These are phyloP conservation scores for Spilosoma lubricipeda DNA, from an alignment of 2,888 invertebrate genomes.

Conservation along the genomic window DNA sequence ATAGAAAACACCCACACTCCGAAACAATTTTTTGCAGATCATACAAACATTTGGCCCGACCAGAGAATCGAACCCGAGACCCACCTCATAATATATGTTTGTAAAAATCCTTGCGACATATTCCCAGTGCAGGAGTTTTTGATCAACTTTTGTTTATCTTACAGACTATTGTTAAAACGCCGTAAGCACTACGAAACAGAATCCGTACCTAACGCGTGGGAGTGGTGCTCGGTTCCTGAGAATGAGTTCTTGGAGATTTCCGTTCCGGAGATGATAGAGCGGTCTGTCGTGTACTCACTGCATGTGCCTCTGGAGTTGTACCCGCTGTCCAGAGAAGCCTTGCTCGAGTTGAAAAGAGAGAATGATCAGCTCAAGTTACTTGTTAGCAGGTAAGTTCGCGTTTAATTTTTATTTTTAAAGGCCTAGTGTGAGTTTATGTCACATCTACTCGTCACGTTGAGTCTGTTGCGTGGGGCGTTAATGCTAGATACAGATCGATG, in stretches of 20 bases:
- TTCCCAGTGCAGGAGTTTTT: background rate
- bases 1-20: too few species aligned
- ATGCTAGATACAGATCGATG: too few species aligned
- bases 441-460: too few species aligned
- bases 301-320: slow-evolving; percentile 74
- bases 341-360: slow-evolving; percentile 64
- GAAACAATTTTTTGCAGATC: too few species aligned
- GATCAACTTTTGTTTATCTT: background rate
- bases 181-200: slow-evolving; percentile 70
- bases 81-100: too few species aligned
- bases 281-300: slow-evolving; percentile 72
- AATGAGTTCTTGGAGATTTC: slow-evolving; percentile 74
- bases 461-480: too few species aligned
- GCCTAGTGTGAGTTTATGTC: background rate
- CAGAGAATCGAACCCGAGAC: too few species aligned
- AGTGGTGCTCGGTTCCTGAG: slow-evolving; percentile 72
- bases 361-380: slow-evolving; percentile 68
- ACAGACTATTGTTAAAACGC: slow-evolving; percentile 68
- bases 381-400: slow-evolving; percentile 64
- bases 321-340: slow-evolving; percentile 57
- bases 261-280: slow-evolving; percentile 67
- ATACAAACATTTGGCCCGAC: too few species aligned
- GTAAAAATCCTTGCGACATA: too few species aligned
- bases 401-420: background rate
- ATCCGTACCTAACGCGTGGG: slow-evolving; percentile 70